A percentile compares a stretch with the other conserved stretches of the same genome.
phyloP scores from a whole-genome alignment of 2,113 vertebrate genomes.

The Rhinoderma darwinii region DNA sequence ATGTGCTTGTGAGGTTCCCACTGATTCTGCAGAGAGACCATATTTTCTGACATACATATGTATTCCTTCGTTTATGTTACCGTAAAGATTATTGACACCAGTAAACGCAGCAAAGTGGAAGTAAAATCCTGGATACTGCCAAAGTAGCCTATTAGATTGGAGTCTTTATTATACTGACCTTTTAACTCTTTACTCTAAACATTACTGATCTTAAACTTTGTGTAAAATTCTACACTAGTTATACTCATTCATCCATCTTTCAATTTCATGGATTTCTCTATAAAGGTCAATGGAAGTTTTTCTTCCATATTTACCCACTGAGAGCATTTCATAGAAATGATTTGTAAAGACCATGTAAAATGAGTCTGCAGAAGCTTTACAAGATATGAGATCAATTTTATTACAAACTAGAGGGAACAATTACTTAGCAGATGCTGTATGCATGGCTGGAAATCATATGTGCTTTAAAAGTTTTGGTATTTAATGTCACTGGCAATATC shows the following conservation, averaged over 20 bases:
- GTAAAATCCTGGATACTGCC: background rate
- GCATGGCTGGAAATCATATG: background rate
- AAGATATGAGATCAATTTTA: slow-evolving; percentile 33
- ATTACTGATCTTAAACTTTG: background rate
- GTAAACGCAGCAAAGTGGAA: background rate
- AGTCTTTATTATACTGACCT: background rate
- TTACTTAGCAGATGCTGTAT: slow-evolving; percentile 32
- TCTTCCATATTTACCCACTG: slow-evolving; percentile 32
- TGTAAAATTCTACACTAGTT: background rate
- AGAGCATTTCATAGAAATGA: slow-evolving; percentile 22
- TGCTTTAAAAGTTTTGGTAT: slow-evolving; percentile 4
- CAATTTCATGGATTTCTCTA: slow-evolving; percentile 26
- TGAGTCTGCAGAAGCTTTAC: background rate
- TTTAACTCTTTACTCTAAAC: background rate
- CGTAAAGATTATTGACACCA: no score
- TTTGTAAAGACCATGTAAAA: slow-evolving; percentile 22
- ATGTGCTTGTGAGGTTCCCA: no score
- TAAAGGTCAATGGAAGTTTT: slow-evolving; percentile 44
- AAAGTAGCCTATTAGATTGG: background rate
- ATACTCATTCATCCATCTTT: background rate
- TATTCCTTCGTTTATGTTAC: no score
- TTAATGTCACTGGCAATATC: slow-evolving; percentile 13
- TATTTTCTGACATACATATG: no score
- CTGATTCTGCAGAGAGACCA: no score
- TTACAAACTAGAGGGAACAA: background rate